These are phyloP conservation scores for Girardia tigrina DNA, from an alignment of 2,888 invertebrate genomes.

Conservation along the genomic window DNA sequence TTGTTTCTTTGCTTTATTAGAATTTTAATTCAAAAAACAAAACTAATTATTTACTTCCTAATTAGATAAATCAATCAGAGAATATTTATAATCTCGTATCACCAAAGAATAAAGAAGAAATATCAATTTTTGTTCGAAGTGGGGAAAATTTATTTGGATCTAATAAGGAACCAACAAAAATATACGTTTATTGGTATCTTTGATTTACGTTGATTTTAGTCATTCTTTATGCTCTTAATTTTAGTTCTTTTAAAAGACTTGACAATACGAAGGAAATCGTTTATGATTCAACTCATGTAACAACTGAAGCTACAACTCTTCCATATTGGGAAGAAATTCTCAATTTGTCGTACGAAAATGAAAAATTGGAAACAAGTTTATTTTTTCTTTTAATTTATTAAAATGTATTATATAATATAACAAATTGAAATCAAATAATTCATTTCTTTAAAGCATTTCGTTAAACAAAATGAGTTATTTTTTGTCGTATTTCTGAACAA, in stretches of 20 bases:
- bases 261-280: neutral
- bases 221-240: too few species aligned
- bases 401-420: too few species aligned
- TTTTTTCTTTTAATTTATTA: neutral
- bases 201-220: too few species aligned
- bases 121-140: neutral
- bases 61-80: too few species aligned
- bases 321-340: conserved; percentile 13
- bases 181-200: neutral
- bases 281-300: conserved; percentile 10
- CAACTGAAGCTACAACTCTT: neutral
- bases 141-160: neutral
- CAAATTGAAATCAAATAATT: too few species aligned
- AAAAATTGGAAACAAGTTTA: neutral
- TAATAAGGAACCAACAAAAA: neutral
- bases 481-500: too few species aligned
- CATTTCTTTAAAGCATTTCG: too few species aligned
- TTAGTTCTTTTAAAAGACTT: neutral
- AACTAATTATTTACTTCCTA: too few species aligned
- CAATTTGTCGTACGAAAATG: neutral
- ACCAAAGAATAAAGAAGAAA: neutral
- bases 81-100: neutral
- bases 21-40: too few species aligned
- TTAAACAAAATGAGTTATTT: too few species aligned
- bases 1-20: too few species aligned